A percentile compares a stretch with the other conserved stretches of the same genome.
Evolutionary conservation across 2,797 vertebrate species (phyloP).

Genomic region (Nasua narica): DNA sequence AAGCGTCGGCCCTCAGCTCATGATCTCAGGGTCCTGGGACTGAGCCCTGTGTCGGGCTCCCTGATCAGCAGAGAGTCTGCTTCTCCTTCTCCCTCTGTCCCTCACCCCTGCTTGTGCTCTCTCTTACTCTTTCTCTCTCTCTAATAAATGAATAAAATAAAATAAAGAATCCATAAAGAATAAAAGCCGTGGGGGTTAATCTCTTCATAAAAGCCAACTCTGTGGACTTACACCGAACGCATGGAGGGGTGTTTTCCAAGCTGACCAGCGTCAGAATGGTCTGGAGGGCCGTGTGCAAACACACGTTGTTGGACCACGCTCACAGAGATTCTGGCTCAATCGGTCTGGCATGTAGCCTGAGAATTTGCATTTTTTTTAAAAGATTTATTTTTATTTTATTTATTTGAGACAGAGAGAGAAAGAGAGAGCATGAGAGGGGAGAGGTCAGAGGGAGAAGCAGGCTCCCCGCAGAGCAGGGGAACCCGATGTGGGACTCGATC

Average conservation of each 20-base stretch:
- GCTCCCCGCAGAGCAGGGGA: no score
- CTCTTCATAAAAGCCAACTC: not conserved
- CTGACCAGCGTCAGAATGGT: accelerated
- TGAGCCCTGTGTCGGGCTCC: not conserved
- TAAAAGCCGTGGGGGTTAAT: not conserved
- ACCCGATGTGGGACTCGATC: no score
- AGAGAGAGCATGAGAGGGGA: no score
- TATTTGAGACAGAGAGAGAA: no score
- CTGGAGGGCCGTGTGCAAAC: not conserved
- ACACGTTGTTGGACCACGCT: not conserved
- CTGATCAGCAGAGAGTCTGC: not conserved
- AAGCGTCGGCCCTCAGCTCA: not conserved
- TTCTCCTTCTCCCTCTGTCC: not conserved
- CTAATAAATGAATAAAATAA: no score
- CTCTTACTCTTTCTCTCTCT: no score
- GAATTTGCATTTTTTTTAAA: not conserved
- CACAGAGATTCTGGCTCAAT: not conserved
- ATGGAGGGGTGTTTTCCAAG: not conserved
- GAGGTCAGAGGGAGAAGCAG: no score
- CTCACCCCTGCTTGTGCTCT: not conserved
- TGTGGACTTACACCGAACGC: not conserved
- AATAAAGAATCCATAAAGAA: not conserved
- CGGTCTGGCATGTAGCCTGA: not conserved
- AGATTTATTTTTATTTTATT: no score
- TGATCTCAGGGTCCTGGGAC: not conserved